Evolutionary conservation across 2,113 vertebrate genomes (phyloP), one percentile per base, ranked within the genome.

Genomic region (Cryptotis parvus): DNA sequence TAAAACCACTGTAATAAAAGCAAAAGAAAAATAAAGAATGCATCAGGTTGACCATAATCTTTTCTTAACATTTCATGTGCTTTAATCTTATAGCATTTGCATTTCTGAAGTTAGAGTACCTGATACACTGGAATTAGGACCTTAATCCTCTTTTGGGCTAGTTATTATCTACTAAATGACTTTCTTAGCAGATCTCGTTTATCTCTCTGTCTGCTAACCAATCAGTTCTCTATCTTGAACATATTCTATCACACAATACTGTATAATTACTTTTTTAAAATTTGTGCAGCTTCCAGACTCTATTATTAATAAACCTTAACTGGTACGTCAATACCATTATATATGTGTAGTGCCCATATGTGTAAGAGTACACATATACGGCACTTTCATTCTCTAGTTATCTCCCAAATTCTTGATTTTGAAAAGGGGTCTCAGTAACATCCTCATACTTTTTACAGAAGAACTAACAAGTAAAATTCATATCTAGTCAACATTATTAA

Each of bases 101-200:
- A 78, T 70, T 96, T 93, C 84, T 88, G 90, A 92, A 96, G 94
- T 93, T 86, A 94, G 73, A 63, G 73, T 75, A 55, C 89, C 81
- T 87, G 69, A 84, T 84, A 35, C 41, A 49, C 81, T 91, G 52
- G 87, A 18, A 69, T 63, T 68, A 27, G 79, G 49, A 87, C 81
- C 69, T 84, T 91, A 87, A 91, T 82, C 79, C 76, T 85, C 41
- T 20, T 92, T 93, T 55, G 24, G 86, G 79, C 91, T 89, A 84
- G 92, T 96, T 96, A 96, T 95, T 94, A 93, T 78, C 90, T 93
- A 77, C 14, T 87, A 91, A 95, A 93, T 90, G 88, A 89, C 91
- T 95, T 92, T 92, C 76, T 92, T 93, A 92, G 74, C 55, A 84
- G 78, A 94, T 78, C 89, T 95, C 92, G n/a, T 96, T 94, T 94